Evolutionary conservation across 2,797 vertebrate species (phyloP).

Genomic region (Sebastes itinus): DNA sequence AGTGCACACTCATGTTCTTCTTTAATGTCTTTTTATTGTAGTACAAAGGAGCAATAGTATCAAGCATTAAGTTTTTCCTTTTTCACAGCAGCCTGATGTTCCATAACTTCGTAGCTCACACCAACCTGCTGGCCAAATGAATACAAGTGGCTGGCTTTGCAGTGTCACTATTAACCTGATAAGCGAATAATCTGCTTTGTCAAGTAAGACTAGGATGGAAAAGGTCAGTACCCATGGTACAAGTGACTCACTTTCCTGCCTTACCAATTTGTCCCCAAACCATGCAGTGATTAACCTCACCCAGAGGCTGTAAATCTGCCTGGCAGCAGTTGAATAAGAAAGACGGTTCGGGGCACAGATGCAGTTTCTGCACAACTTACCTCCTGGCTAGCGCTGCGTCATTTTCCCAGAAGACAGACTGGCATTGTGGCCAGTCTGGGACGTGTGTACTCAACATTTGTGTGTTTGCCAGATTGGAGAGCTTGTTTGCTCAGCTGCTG

Average conservation of each 20-base stretch:
- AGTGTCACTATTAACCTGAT: conserved; percentile 13
- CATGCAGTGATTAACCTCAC: conserved; percentile 45
- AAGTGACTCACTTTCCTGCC: conserved; percentile 41
- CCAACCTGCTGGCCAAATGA: neutral
- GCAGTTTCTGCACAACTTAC: conserved; percentile 34
- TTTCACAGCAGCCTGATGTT: neutral
- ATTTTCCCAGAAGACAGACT: conserved; percentile 42
- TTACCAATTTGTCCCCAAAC: conserved; percentile 37
- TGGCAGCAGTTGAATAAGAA: conserved; percentile 28
- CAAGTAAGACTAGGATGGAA: conserved; percentile 6
- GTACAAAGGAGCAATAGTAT: neutral
- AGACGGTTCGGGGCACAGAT: conserved; percentile 15
- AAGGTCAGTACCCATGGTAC: conserved; percentile 36
- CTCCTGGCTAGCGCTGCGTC: conserved; percentile 30
- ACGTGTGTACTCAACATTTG: conserved; percentile 48
- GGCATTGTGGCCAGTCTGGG: conserved; percentile 41
- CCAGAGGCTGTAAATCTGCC: conserved; percentile 45
- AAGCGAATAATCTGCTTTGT: conserved; percentile 36
- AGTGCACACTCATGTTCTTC: neutral
- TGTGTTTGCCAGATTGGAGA: conserved; percentile 60
- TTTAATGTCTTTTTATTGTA: neutral
- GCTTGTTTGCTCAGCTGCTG: conserved; percentile 73
- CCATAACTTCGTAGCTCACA: neutral
- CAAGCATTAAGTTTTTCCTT: neutral
- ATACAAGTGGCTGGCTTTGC: neutral